Conservation (phyloP, 1,140 invertebrate species). For the Ylistrum balloti region DNA sequence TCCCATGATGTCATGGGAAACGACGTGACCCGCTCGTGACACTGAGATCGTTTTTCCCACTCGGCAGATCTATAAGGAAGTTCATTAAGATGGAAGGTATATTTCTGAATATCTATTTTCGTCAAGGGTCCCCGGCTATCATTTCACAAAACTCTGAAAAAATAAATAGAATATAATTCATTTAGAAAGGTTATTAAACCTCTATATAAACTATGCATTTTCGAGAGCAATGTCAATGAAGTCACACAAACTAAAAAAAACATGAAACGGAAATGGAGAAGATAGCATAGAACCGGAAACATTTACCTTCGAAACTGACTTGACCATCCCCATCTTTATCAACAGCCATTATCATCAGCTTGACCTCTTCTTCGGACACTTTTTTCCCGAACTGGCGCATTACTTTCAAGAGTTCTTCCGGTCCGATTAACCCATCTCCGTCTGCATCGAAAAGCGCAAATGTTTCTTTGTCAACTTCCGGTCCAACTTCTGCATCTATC, state of each 20-base stretch:
- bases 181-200: too few species aligned
- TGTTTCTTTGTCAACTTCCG: constrained; percentile 47
- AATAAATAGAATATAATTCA: too few species aligned
- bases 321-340: constrained; percentile 58
- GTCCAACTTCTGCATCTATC: constrained; percentile 4
- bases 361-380: constrained; percentile 44
- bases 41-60: too few species aligned
- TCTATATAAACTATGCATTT: too few species aligned
- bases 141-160: constrained; percentile 35
- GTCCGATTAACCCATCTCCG: constrained; percentile 51
- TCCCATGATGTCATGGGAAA: too few species aligned
- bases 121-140: background rate
- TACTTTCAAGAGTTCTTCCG: constrained; percentile 49
- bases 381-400: constrained; percentile 57
- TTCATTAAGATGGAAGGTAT: background rate
- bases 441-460: constrained; percentile 58
- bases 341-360: constrained; percentile 55
- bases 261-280: too few species aligned
- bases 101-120: background rate
- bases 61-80: too few species aligned
- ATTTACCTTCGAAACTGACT: constrained; percentile 58
- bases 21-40: too few species aligned
- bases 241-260: too few species aligned
- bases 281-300: too few species aligned
- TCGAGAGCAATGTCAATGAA: too few species aligned